Conservation (phyloP, 2,888 invertebrate species). For the Zhuqinia jingwanae region DNA sequence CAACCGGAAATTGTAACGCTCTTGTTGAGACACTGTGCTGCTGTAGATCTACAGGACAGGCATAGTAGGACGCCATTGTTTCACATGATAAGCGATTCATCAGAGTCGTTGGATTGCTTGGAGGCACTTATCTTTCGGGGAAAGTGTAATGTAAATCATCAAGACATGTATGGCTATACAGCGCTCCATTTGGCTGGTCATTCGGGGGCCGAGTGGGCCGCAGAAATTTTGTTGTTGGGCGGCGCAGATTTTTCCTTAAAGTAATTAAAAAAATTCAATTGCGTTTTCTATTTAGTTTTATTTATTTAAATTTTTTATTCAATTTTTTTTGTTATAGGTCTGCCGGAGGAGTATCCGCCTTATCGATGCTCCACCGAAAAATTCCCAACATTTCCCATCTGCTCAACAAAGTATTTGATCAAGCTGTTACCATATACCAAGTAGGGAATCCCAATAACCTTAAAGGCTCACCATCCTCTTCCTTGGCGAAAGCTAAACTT, state of each 20-base stretch:
- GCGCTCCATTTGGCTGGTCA: conserved; percentile 91
- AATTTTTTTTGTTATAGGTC: too few relatives aligned
- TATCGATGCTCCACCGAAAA: conserved; percentile 91
- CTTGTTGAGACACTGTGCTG: conserved; percentile 85
- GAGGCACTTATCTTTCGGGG: neutral
- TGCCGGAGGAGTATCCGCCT: conserved; percentile 89
- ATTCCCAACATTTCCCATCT: conserved; percentile 91
- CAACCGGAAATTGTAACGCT: conserved; percentile 88
- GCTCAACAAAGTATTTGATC: conserved; percentile 87
- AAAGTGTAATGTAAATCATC: conserved; percentile 47
- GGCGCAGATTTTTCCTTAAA: conserved; percentile 89
- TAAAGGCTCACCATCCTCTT: too few relatives aligned
- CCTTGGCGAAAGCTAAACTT: neutral
- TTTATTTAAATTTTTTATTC: too few relatives aligned
- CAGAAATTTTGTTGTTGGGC: conserved; percentile 87
- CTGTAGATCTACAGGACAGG: conserved; percentile 86
- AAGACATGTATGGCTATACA: conserved; percentile 91
- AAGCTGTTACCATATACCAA: conserved; percentile 86
- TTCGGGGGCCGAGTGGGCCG: conserved; percentile 90
- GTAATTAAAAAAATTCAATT: conserved; percentile 12
- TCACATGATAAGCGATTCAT: conserved; percentile 85
- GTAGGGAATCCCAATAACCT: too few relatives aligned
- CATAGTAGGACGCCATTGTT: conserved; percentile 91
- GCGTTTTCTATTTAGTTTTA: too few relatives aligned
- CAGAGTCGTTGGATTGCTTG: conserved; percentile 1